Evolutionary conservation across 2,797 vertebrate species (phyloP).

Genomic region (Poecilia velifera): DNA sequence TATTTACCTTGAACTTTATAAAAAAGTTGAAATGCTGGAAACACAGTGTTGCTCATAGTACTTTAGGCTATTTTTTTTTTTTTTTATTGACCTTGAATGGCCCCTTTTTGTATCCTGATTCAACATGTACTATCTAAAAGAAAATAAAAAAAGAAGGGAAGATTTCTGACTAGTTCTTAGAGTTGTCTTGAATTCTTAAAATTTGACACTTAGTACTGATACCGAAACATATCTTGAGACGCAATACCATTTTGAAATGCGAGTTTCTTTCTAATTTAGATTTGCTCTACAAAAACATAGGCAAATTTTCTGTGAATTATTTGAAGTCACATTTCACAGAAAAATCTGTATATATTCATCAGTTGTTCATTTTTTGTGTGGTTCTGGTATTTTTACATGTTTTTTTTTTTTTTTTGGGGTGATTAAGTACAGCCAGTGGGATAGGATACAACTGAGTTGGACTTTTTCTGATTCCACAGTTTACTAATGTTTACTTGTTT

Average conservation of each 20-base stretch:
- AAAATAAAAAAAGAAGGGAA: not conserved
- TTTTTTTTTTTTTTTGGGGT: not conserved
- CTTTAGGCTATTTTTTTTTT: not conserved
- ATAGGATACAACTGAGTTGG: not conserved
- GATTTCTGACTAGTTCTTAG: not conserved
- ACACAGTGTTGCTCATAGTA: not conserved
- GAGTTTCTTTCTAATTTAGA: not conserved
- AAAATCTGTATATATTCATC: too few species aligned
- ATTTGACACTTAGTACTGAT: not conserved
- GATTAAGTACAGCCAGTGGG: not conserved
- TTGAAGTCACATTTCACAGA: too few species aligned
- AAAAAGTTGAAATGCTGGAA: not conserved
- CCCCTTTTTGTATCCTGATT: not conserved
- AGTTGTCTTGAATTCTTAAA: not conserved
- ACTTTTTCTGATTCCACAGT: not conserved
- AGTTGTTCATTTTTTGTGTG: not conserved
- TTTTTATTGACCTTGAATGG: not conserved
- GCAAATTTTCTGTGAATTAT: not conserved
- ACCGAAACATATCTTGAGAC: not conserved
- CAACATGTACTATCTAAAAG: not conserved
- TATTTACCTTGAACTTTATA: not conserved
- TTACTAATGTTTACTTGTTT: not conserved
- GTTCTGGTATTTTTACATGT: not conserved
- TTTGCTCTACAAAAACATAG: too few species aligned
- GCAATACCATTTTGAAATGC: not conserved